Evolutionary conservation across 2,888 invertebrate genomes (phyloP).

Genomic region (Micoletzkya japonica): DNA sequence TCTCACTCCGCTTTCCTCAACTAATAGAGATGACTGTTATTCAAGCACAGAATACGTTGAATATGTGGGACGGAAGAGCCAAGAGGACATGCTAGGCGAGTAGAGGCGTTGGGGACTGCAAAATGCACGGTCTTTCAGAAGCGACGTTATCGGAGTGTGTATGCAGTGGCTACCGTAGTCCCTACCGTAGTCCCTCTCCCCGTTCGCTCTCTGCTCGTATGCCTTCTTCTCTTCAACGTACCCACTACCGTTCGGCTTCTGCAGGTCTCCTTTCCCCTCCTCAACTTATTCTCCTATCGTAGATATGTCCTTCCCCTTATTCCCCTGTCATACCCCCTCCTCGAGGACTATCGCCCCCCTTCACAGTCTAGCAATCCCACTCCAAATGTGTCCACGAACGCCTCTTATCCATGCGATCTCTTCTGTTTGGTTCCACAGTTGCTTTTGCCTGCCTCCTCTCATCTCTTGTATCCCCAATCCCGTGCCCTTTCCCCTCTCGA

Average conservation of each 20-base stretch:
- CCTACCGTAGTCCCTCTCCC: not conserved
- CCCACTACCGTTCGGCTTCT: constrained; percentile 23
- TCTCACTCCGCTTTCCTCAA: not conserved
- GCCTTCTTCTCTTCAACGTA: constrained; percentile 15
- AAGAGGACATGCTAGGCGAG: constrained; percentile 15
- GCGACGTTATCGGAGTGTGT: not conserved
- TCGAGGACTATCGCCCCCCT: not conserved
- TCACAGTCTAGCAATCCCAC: not conserved
- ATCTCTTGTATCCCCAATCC: not conserved
- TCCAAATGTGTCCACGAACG: not conserved
- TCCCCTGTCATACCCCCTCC: too few species aligned
- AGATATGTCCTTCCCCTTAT: too few species aligned
- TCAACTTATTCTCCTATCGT: too few species aligned
- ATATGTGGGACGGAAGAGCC: constrained; percentile 21
- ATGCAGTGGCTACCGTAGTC: not conserved
- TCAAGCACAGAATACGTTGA: constrained; percentile 25
- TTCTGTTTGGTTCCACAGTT: not conserved
- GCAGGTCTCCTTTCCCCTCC: constrained; percentile 2
- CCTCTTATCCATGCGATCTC: not conserved
- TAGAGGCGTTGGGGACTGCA: not conserved
- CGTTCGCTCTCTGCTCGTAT: not conserved
- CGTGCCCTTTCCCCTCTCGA: not conserved
- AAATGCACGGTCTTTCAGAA: not conserved
- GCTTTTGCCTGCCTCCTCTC: not conserved
- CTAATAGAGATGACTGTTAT: constrained; percentile 18